These are phyloP conservation scores for Saturnia japonica DNA, from an alignment of 2,888 invertebrate genomes.

Conservation along the genomic window DNA sequence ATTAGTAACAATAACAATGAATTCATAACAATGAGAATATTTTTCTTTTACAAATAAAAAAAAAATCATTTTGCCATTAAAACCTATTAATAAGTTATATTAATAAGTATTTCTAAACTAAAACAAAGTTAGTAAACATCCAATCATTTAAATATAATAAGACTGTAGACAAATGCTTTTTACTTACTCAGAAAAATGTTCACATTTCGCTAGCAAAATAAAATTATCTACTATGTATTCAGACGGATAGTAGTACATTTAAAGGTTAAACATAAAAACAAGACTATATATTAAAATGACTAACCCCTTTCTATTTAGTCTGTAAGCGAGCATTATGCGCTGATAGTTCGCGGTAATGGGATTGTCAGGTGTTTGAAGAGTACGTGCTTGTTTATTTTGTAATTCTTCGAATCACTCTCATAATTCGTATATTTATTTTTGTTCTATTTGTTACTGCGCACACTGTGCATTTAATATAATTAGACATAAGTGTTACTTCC, in stretches of 20 bases:
- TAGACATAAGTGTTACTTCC: background rate
- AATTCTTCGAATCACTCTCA: conserved; percentile 26
- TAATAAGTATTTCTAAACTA: background rate
- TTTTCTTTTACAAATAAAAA: too few relatives aligned
- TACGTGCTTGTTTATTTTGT: conserved; percentile 63
- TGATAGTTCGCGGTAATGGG: conserved; percentile 68
- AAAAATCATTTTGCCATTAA: too few relatives aligned
- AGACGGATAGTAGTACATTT: background rate
- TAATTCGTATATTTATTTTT: conserved; percentile 1
- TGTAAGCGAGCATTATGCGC: conserved; percentile 37
- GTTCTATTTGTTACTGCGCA: background rate
- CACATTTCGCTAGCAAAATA: background rate
- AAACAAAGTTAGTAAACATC: background rate
- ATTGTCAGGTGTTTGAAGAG: conserved; percentile 70
- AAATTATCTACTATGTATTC: background rate
- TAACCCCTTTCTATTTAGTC: conserved; percentile 18
- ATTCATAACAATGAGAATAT: too few relatives aligned
- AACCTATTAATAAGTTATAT: background rate
- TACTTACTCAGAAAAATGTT: background rate
- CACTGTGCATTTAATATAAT: background rate
- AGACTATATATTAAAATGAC: conserved; percentile 22
- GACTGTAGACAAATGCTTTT: background rate
- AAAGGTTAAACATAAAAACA: background rate
- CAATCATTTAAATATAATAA: background rate
- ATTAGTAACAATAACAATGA: too few relatives aligned